Percentiles rank a stretch among this genome's conserved stretches.
Conservation (phyloP, 2,797 vertebrate genomes). For the Ceyx erithaca region DNA sequence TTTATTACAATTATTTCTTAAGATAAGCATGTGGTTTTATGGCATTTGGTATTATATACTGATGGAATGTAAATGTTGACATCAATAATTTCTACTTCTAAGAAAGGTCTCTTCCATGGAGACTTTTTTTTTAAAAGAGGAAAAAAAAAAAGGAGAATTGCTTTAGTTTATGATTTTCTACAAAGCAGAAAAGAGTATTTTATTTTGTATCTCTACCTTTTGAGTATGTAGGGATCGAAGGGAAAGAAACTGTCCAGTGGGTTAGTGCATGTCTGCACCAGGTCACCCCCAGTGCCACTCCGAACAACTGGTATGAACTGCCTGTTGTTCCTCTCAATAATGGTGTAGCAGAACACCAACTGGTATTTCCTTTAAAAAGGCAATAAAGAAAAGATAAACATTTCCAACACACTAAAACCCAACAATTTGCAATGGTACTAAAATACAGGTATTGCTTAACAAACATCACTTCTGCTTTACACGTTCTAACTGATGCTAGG, state of each 20-base stretch:
- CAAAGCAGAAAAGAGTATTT: not conserved
- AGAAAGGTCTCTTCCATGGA: not conserved
- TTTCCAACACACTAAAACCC: not conserved
- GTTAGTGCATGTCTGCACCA: conserved; percentile 87
- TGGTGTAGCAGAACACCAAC: conserved; percentile 96
- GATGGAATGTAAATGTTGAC: not conserved
- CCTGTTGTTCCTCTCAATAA: conserved; percentile 94
- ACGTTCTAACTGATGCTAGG: not conserved
- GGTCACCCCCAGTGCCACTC: conserved; percentile 84
- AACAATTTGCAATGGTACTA: not conserved
- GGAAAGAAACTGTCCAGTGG: conserved; percentile 96
- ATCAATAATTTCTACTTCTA: not conserved
- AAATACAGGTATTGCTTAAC: not conserved
- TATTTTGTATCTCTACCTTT: conserved; percentile 79
- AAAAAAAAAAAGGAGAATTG: not conserved
- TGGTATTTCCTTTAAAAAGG: conserved; percentile 89
- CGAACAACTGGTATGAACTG: conserved; percentile 86
- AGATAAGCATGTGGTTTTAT: not conserved
- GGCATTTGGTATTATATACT: not conserved
- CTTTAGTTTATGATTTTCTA: not conserved
- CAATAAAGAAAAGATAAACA: not conserved
- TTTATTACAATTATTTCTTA: not conserved
- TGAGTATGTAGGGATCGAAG: conserved; percentile 94
- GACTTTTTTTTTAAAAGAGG: not conserved
- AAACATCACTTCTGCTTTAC: not conserved